A percentile compares a stretch with the other conserved stretches of the same genome.
These are phyloP conservation scores for Nilaparvata lugens DNA, from an alignment of 1,140 invertebrate species.

Conservation along the genomic window DNA sequence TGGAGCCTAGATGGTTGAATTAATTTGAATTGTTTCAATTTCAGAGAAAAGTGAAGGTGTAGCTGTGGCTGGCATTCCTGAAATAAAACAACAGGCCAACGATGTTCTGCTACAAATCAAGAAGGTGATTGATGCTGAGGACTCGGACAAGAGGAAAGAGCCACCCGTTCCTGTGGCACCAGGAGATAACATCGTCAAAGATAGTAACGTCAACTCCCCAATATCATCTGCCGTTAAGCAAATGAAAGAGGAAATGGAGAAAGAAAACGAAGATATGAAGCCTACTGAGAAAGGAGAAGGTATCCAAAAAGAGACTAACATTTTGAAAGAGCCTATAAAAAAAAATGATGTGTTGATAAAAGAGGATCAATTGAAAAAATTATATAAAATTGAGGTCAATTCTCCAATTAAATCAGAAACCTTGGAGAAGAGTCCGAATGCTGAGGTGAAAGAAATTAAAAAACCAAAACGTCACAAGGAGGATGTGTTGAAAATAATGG, in stretches of 20 bases:
- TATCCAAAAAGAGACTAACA: conserved; percentile 32
- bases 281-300: conserved; percentile 13
- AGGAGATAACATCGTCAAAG: conserved; percentile 16
- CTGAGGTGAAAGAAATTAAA: conserved; percentile 44
- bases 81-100: conserved; percentile 9
- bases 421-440: conserved; percentile 43
- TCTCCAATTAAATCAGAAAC: conserved; percentile 44
- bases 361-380: conserved; percentile 39
- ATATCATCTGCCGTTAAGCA: conserved; percentile 1
- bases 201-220: background rate
- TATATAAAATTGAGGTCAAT: conserved; percentile 44
- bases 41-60: conserved; percentile 14
- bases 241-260: conserved; percentile 12
- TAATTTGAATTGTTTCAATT: background rate
- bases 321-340: conserved; percentile 39
- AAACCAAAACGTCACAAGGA: conserved; percentile 39
- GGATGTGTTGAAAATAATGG: conserved; percentile 29
- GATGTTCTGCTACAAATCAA: background rate
- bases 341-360: conserved; percentile 46
- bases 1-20: too few relatives aligned
- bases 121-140: background rate
- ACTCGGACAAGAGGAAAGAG: conserved; percentile 36
- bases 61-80: conserved; percentile 10
- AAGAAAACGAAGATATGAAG: conserved; percentile 4
- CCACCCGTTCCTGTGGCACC: conserved; percentile 43